Base-by-base conservation (phyloP, 2,797 vertebrate genomes). In the Denticeps clupeoides region DNA sequence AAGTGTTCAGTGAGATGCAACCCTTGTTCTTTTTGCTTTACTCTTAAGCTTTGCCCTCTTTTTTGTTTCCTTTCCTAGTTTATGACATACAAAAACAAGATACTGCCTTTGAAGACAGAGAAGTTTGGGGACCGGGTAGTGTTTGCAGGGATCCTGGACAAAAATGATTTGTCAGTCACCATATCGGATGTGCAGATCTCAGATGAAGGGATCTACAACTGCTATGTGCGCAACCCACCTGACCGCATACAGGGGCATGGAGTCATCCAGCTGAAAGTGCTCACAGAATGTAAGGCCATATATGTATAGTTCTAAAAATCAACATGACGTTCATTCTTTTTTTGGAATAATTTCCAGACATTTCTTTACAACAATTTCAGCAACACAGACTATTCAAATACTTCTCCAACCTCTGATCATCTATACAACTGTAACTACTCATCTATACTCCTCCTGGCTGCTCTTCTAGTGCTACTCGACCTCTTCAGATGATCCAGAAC, bases 211-310 rank as follows among this genome's bases (percentile, higher is more conserved):
- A 50, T 81, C 55, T 99, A 97, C 73, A 82, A 87, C 61, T 98
- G 95, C 74, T 89, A 89, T 0, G 82, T 99, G 49, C 86, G 74
- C 59, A 99, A 99, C 68, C 92, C 89, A 0, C 95, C 95, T 0
- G 95, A 99, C 72, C 86, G 93, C 42, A 84, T 89, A 41, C 83
- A 68, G 1, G 93, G 94, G 53, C 80, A 80, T 0, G 90, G 88
- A 16, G 55, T 53, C 69, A 93, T 93, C 65, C 55, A 68, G 22
- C 79, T 97, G 46, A 72, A 62, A 22, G 89, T 99, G 25, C 79
- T 95, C 60, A 87, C 87, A 13, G 67, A 97, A 83, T 84, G 95
- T 99, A 80, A 78, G 90, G 51, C 13, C 8, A 41, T 24, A 19
- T 13, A 41, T 21, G 19, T 23, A 15, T 16, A 11, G n/a, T 22